These are phyloP conservation scores for Elachura formosa DNA, from an alignment of 2,113 vertebrate genomes.

Conservation along the genomic window DNA sequence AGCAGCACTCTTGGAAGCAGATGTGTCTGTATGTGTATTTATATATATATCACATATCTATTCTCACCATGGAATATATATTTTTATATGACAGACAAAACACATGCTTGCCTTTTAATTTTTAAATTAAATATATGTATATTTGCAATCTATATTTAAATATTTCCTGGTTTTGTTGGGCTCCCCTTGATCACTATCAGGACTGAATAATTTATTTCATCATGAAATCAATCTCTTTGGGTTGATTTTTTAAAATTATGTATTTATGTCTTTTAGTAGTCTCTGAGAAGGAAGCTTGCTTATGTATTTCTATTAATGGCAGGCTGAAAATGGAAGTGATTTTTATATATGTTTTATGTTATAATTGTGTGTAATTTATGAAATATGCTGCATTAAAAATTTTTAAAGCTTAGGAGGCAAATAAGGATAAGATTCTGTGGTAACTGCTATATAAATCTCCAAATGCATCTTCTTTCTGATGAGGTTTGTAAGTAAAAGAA, in stretches of 20 bases:
- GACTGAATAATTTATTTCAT: not conserved
- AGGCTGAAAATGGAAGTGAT: not conserved
- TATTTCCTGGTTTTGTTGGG: not conserved
- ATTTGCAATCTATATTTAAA: not conserved
- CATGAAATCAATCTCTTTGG: not conserved
- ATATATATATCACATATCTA: not conserved
- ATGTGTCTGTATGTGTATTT: not conserved
- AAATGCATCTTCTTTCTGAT: not conserved
- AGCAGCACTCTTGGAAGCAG: not conserved
- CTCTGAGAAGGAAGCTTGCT: not conserved
- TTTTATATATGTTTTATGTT: not conserved
- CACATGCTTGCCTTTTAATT: not conserved
- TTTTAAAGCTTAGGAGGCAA: not conserved
- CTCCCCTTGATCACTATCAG: not conserved
- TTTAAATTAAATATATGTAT: not conserved
- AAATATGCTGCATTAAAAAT: not conserved
- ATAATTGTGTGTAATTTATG: not conserved
- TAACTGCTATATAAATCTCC: not conserved
- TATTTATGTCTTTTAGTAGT: not conserved
- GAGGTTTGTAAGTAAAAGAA: not conserved
- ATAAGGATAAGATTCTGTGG: not conserved
- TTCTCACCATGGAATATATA: not conserved
- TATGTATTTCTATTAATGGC: not conserved
- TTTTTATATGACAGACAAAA: not conserved
- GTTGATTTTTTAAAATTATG: not conserved